Evolutionary conservation across 2,113 vertebrate species (phyloP), one percentile per base, ranked within the genome.

Genomic region (Calidris pugnax): DNA sequence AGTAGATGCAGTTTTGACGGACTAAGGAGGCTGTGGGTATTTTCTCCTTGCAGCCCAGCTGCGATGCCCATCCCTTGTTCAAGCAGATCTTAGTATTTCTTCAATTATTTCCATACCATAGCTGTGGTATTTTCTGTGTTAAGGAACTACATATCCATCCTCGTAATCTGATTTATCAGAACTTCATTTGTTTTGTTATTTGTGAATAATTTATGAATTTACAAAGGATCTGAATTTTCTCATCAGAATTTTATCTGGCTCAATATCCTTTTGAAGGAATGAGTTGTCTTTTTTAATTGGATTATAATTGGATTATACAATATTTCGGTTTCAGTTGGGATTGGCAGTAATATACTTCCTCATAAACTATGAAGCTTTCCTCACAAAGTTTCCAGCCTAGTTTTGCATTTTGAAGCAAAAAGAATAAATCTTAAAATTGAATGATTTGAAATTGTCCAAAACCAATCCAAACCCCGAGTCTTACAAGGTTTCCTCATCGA

Each of bases 1-100:
- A 66, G 22, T 35, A 72, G 60, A 41, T 1, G 4, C 0, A 0
- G 10, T 41, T 82, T 69, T 73, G 23, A n/a, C 43, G 59, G 1
- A 1, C 16, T 71, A 51, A 60, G 74, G 33, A 78, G 69, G 33
- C 33, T 64, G 48, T 9, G 41, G 56, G 33, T 37, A 51, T 57
- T 50, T 68, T 75, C 16, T 86, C 22, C 24, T 75, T 56, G 48
- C 33, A 90, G 5, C 12, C 62, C 8, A 9, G 12, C 39, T 75
- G 63, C 23, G 30, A 55, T 3, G 2, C 17, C 35, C 30, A n/a
- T 30, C 66, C 67, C 51, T 59, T 10, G 2, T 74, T 83, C 33
- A 85, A 83, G 35, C 33, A 60, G 28, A 66, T 75, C 82, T 57
- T 63, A 18, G 10, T 68, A 63, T 30, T 56, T 53, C 47, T 82